Percentiles rank a stretch among this genome's conserved stretches.
phyloP scores from a whole-genome alignment of 2,797 vertebrate genomes.

The Erethizon dorsatum region DNA sequence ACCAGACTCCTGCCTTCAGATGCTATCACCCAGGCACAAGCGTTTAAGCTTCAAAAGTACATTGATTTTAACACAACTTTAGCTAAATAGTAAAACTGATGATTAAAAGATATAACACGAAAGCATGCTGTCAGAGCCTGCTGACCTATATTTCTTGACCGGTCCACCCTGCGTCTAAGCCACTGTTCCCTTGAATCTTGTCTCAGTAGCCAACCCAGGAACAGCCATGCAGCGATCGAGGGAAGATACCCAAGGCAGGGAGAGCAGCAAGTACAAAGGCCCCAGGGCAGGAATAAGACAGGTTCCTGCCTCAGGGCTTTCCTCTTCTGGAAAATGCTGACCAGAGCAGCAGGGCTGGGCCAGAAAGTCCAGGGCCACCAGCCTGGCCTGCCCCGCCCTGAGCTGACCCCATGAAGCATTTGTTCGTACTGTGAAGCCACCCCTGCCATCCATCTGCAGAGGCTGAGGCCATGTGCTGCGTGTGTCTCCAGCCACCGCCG shows the following conservation, averaged over 20 bases:
- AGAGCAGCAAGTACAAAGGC: background rate
- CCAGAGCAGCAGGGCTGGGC: background rate
- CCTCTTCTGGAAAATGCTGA: no score
- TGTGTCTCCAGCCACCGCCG: background rate
- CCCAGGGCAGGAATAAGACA: background rate
- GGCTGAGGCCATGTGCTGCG: background rate
- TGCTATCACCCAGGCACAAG: background rate
- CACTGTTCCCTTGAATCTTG: background rate
- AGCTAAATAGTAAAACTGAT: background rate
- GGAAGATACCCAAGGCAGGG: background rate
- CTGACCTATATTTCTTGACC: background rate
- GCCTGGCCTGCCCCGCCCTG: background rate
- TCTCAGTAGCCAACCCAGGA: no score
- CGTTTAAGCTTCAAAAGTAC: background rate
- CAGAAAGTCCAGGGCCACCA: accelerated
- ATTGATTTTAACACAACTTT: background rate
- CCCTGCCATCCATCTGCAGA: background rate
- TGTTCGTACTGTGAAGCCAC: background rate
- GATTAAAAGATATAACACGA: background rate
- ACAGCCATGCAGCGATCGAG: accelerated
- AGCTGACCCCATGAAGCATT: accelerated
- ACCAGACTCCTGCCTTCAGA: background rate
- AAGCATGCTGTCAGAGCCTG: background rate
- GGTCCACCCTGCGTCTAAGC: background rate
- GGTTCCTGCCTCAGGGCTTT: background rate